These are phyloP conservation scores for Latrodectus elegans DNA, from an alignment of 2,888 invertebrate species.

Conservation along the genomic window DNA sequence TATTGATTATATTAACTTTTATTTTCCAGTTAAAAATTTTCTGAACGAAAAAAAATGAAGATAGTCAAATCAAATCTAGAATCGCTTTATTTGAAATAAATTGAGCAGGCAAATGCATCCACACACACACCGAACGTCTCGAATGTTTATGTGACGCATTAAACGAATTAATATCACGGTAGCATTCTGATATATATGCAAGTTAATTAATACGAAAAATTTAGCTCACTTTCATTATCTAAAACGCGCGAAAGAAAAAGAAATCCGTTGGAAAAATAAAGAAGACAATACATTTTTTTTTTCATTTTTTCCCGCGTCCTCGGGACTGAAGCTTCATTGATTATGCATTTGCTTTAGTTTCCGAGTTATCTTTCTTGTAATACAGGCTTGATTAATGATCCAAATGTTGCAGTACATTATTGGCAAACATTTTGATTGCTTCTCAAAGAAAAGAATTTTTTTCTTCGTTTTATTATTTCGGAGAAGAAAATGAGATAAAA, in stretches of 20 bases:
- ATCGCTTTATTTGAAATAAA: conserved; percentile 62
- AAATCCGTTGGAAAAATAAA: conserved; percentile 25
- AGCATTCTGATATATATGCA: conserved; percentile 53
- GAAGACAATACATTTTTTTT: conserved; percentile 62
- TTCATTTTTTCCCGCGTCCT: conserved; percentile 30
- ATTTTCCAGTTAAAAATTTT: not conserved
- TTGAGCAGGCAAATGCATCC: conserved; percentile 48
- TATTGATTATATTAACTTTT: not conserved
- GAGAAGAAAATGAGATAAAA: conserved; percentile 68
- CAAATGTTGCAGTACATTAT: conserved; percentile 69
- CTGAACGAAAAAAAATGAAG: not conserved
- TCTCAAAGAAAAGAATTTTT: conserved; percentile 61
- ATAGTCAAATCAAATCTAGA: conserved; percentile 28
- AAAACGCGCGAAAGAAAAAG: conserved; percentile 40
- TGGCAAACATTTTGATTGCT: conserved; percentile 69
- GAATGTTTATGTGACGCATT: conserved; percentile 54
- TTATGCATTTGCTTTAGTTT: conserved; percentile 68
- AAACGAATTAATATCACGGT: conserved; percentile 66
- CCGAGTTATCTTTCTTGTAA: conserved; percentile 69
- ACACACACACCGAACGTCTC: conserved; percentile 8
- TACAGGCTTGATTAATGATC: conserved; percentile 68
- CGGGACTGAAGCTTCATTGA: conserved; percentile 63
- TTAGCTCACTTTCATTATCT: conserved; percentile 67
- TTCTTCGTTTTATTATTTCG: conserved; percentile 63
- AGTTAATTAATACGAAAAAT: conserved; percentile 68